Evolutionary conservation across 2,113 vertebrate genomes (phyloP), one percentile per base, ranked within the genome.

Genomic region (Mormoops blainvillei): DNA sequence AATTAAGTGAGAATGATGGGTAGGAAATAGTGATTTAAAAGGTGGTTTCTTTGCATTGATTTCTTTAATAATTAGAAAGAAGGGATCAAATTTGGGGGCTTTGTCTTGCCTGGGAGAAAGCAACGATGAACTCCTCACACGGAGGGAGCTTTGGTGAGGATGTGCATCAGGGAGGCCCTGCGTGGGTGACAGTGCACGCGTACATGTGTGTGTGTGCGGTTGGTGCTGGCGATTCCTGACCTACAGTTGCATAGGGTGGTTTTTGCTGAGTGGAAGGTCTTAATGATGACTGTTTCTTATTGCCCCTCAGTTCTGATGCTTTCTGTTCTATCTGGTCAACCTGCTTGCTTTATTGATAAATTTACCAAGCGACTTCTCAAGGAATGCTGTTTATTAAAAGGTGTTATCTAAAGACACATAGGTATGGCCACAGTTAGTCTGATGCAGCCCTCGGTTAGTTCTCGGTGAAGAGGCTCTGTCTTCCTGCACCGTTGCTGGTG

Each of bases 11-110:
- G 33, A 31, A 38, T 81, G 56, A 67, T 43, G 36, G 65, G 76
- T 90, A 77, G 45, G 61, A 78, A 93, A 74, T 50, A 45, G 19
- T 58, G 36, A 65, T 67, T 80, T 43, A 45, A 73, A 41, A 91
- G 22, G 33, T 94, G 43, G 6, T 56, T 94, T 94, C 24, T 65
- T 74, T 87, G 45, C 33, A 63, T 6, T 78, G 33, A 52, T 74
- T 63, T 94, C 26, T 83, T 89, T 89, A 92, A 83, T 78, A 86
- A 70, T 73, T 84, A 88, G 68, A 96, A 95, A 87, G 0, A 54
- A 77, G 58, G 82, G 74, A 56, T 7, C 36, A 89, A 43, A 91
- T 54, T 15, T 38, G 26, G 84, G 61, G n/a, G 81, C 50, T 15
- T 61, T 52, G 26, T 68, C 31, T 91, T 77, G 54, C 56, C 48